Evolutionary conservation across 2,888 invertebrate species (phyloP).

Genomic region (Mellilla xanthometata): DNA sequence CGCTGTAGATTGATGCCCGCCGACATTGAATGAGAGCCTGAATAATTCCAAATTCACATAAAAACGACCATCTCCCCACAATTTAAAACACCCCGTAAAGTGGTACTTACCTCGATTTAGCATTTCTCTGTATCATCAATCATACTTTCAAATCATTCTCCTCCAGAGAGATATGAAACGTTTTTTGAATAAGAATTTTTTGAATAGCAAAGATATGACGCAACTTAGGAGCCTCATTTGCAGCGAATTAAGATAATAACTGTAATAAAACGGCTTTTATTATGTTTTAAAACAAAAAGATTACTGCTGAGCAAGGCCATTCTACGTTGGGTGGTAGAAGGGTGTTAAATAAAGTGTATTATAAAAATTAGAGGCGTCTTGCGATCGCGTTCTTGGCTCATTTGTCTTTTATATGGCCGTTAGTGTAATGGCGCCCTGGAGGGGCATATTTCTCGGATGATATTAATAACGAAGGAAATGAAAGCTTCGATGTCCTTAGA

Average conservation of each 20-base stretch:
- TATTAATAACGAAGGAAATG: conserved; percentile 57
- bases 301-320: conserved; percentile 13
- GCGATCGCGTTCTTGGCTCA: conserved; percentile 52
- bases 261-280: conserved; percentile 38
- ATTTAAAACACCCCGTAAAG: conserved; percentile 49
- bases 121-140: conserved; percentile 57
- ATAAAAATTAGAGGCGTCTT: conserved; percentile 48
- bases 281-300: conserved; percentile 42
- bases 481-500: conserved; percentile 44
- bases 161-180: conserved; percentile 44
- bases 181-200: conserved; percentile 49
- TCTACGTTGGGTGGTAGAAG: conserved; percentile 20
- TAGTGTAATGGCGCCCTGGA: conserved; percentile 54
- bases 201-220: conserved; percentile 47
- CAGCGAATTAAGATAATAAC: conserved; percentile 41
- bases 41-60: conserved; percentile 34
- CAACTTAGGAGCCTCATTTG: conserved; percentile 33
- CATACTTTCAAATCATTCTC: conserved; percentile 60
- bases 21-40: conserved; percentile 33
- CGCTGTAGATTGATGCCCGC: conserved; percentile 30
- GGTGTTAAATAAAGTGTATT: conserved; percentile 44
- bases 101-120: conserved; percentile 47
- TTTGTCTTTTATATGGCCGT: conserved; percentile 62
- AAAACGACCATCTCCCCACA: conserved; percentile 37
- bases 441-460: conserved; percentile 52